phyloP scores from a whole-genome alignment of 2,888 invertebrate species.

The Slavum lentiscoides region DNA sequence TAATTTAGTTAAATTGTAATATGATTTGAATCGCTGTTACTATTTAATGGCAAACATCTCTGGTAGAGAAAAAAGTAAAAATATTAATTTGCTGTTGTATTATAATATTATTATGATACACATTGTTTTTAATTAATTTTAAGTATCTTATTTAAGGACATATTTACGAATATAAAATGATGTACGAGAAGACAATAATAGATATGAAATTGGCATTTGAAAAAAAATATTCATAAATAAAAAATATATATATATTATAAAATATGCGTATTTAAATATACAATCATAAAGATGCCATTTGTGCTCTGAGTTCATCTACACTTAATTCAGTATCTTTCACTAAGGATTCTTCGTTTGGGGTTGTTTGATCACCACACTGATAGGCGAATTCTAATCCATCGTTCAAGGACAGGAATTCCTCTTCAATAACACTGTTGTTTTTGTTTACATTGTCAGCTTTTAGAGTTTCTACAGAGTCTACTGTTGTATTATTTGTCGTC shows the following conservation, averaged over 20 bases:
- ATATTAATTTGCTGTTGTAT: too few relatives aligned
- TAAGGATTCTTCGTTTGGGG: constrained; percentile 62
- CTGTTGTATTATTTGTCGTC: neutral
- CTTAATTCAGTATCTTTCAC: constrained; percentile 63
- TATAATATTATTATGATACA: too few relatives aligned
- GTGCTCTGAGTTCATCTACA: constrained; percentile 88
- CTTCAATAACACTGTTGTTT: constrained; percentile 59
- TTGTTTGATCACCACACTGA: constrained; percentile 63
- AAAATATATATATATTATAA: neutral
- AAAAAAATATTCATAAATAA: neutral
- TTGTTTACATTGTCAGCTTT: constrained; percentile 59
- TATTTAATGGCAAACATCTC: too few relatives aligned
- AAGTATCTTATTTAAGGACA: too few relatives aligned
- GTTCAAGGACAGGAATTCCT: constrained; percentile 63
- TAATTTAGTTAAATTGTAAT: neutral
- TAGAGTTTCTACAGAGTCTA: neutral
- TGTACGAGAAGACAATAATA: too few relatives aligned
- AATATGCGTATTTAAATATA: neutral
- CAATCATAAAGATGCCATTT: constrained; percentile 83
- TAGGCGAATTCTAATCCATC: constrained; percentile 72
- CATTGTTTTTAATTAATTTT: too few relatives aligned
- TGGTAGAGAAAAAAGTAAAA: too few relatives aligned
- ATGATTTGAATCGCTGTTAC: neutral
- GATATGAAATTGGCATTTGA: too few relatives aligned
- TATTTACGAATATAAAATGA: too few relatives aligned